Evolutionary conservation across 37 sponge, comb jelly and placozoan species (phyloP).

Genomic region (Cladorhizidae sp.): DNA sequence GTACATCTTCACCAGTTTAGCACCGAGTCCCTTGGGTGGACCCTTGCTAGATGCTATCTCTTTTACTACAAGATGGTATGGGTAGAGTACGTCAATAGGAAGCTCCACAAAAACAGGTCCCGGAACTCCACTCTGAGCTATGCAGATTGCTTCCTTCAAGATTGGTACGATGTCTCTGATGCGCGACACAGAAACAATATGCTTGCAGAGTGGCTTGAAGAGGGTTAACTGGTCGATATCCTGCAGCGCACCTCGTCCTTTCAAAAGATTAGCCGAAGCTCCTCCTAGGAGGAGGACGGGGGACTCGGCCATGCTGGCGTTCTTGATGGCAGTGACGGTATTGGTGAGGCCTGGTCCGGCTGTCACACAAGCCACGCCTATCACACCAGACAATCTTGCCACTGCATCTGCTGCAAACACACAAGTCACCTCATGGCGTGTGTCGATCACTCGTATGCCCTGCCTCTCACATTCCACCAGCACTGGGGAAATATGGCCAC

Average conservation of each 20-base stretch:
- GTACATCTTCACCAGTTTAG: constrained; percentile 34
- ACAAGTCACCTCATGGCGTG: constrained; percentile 84
- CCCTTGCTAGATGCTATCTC: constrained; percentile 37
- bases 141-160: constrained; percentile 74
- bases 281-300: constrained; percentile 91
- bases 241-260: constrained; percentile 92
- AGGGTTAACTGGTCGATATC: constrained; percentile 94
- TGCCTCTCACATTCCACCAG: constrained; percentile 82
- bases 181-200: constrained; percentile 56
- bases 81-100: constrained; percentile 91
- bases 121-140: constrained; percentile 84
- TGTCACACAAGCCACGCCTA: constrained; percentile 95
- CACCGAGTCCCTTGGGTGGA: constrained; percentile 22
- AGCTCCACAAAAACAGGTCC: constrained; percentile 97
- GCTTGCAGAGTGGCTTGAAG: constrained; percentile 91
- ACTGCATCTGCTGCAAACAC: constrained; percentile 97
- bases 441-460: constrained; percentile 87
- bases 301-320: constrained; percentile 96
- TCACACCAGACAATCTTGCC: constrained; percentile 81
- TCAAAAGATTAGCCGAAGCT: constrained; percentile 77
- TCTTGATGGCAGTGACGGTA: constrained; percentile 97
- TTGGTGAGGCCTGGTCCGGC: constrained; percentile 98
- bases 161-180: constrained; percentile 84
- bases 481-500: constrained; percentile 97
- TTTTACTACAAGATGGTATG: constrained; percentile 49